Conservation (phyloP, 2,797 vertebrate species). For the Mionectes olivaceus region DNA sequence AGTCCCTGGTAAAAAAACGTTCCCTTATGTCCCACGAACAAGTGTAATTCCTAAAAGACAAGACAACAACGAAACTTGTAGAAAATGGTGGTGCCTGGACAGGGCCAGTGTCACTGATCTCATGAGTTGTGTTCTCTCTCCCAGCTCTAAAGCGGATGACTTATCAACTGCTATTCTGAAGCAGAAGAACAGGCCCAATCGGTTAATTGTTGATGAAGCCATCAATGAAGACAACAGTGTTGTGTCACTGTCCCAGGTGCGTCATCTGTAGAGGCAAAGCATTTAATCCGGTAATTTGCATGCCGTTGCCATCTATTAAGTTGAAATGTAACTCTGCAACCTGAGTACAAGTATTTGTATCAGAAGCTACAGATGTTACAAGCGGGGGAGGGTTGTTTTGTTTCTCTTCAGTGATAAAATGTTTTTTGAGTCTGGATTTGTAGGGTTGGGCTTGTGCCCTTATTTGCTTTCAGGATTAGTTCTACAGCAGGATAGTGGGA, state of each 20-base stretch:
- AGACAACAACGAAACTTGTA: background rate
- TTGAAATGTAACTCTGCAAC: background rate
- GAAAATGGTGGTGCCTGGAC: background rate
- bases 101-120: background rate
- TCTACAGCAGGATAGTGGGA: background rate
- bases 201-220: conserved; percentile 15
- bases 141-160: conserved; percentile 96
- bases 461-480: background rate
- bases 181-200: conserved; percentile 90
- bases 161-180: conserved; percentile 98
- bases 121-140: background rate
- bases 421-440: background rate
- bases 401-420: background rate
- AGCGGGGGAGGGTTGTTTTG: background rate
- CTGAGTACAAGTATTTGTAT: background rate
- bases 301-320: background rate
- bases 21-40: background rate
- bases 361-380: background rate
- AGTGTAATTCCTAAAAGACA: background rate
- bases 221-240: conserved; percentile 38
- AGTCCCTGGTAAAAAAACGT: background rate
- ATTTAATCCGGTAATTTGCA: background rate
- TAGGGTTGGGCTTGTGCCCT: background rate
- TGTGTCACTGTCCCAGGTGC: conserved; percentile 14
- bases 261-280: background rate